Evolutionary conservation across 2,888 invertebrate species (phyloP), one percentile per base, ranked within the genome.

Genomic region (Synergus gifuensis): DNA sequence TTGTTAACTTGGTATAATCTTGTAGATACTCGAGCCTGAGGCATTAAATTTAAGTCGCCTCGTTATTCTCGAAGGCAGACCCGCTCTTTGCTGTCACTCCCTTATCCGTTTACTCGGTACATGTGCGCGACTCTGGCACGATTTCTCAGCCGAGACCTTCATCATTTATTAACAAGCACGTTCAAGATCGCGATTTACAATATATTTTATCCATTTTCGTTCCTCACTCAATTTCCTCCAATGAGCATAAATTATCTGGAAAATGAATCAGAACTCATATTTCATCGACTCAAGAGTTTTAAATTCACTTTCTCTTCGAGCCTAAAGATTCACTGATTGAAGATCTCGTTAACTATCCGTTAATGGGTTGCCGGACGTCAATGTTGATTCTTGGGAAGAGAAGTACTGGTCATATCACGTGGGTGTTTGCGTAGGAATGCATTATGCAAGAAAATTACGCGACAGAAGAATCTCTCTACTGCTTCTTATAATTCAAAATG

Each of bases 31-130:
- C 83, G 85, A 86, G 86, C 82, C 83, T 83, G 83, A 83, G 84
- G 88, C 87, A 89, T 89, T 89, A 89, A 89, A 89, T 89, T 88
- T 87, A 89, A 87, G 87, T 89, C 88, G 88, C 85, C 89, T 89
- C 87, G 86, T 88, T 88, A 87, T 86, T 88, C 86, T 82, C 86
- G 87, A 86, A 88, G 86, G 86, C 86, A 85, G 86, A 83, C 86
- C 81, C 86, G 81, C 85, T 85, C 85, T 82, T 80, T 83, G 79
- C 86, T 85, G 84, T 85, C 85, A 83, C 83, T 85, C 85, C 83
- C 83, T 80, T 81, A 82, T 83, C 82, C 86, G 83, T 84, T 88
- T 81, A 80, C 81, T 82, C 81, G 78, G 67, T 78, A 77, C 64
- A 79, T 83, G 80, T 81, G 81, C 76, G 79, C 82, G 42, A 42